Evolutionary conservation across 2,797 vertebrate species (phyloP).

Genomic region (Karalla daura): DNA sequence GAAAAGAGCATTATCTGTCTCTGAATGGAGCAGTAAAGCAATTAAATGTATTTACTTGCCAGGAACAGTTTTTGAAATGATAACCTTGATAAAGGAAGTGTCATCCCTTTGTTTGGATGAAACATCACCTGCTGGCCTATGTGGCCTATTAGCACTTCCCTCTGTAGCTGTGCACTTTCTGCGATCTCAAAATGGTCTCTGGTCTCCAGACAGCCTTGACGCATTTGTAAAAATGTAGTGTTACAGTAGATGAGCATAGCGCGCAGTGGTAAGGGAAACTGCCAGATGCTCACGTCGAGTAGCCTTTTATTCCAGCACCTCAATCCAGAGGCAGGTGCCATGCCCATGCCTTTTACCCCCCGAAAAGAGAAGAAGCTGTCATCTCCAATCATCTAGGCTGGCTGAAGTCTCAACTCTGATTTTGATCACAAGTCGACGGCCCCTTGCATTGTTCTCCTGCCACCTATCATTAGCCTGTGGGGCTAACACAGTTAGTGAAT

Average conservation of each 20-base stretch:
- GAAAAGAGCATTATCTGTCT: not conserved
- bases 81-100: constrained; percentile 13
- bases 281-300: not conserved
- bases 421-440: constrained; percentile 75
- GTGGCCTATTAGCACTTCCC: constrained; percentile 12
- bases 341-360: constrained; percentile 56
- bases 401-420: constrained; percentile 82
- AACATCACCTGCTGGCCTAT: constrained; percentile 3
- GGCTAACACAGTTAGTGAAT: constrained; percentile 4
- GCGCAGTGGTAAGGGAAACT: constrained; percentile 7
- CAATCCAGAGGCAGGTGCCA: constrained; percentile 49
- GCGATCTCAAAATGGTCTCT: constrained; percentile 28
- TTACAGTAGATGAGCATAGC: too few relatives aligned
- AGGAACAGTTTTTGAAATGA: constrained; percentile 8
- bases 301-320: constrained; percentile 51
- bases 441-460: constrained; percentile 53
- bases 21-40: constrained; percentile 6
- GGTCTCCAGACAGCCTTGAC: not conserved
- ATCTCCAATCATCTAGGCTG: constrained; percentile 83
- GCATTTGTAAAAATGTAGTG: not conserved
- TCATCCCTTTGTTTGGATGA: constrained; percentile 31
- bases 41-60: constrained; percentile 13
- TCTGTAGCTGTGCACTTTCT: not conserved
- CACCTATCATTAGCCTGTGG: constrained; percentile 41
- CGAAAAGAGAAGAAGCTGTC: constrained; percentile 85